Evolutionary conservation across 1,140 invertebrate species (phyloP), one percentile per base, ranked within the genome.

Genomic region (Drosophila kepulauana): DNA sequence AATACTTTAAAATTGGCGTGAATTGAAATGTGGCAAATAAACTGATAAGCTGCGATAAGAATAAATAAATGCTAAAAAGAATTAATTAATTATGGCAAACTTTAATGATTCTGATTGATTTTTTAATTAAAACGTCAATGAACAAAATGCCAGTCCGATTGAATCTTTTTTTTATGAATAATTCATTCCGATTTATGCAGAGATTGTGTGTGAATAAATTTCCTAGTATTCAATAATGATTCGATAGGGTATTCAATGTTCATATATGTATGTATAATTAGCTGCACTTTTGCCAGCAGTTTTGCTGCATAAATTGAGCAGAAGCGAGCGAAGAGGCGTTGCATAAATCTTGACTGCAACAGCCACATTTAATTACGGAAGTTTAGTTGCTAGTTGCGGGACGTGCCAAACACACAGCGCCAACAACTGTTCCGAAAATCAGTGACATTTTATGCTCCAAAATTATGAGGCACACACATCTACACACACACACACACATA

Each of bases 351-450:
- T 64, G 46, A 41, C 63, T 80, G 73, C 79, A 72, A 59, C 64
- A 74, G 68, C 51, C 63, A 72, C 81, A 88, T 88, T 88, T 88
- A 88, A 88, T 88, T 82, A 66, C 75, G 41, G 64, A 86, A 86
- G 38, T 82, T 45, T 61, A 20, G 51, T 25, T 33, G 51, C 49
- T 41, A 54, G 48, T 13, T 46, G 35, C 51, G 3, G n/a, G 28
- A 33, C 48, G 35, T 52, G 57, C 20, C n/a, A n/a, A 13, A 38
- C 15, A 5, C 20, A n/a, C n/a, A 8, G 52, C 7, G 20, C 20
- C 20, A 25, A 25, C 25, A 58, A 74, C 38, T 46, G 38, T 15
- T 54, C 51, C 30, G 7, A 28, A 75, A 69, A 69, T 75, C 66
- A 63, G 72, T 33, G 51, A 15, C 43, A 69, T 48, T 70, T 30